Percentiles rank a stretch among this genome's conserved stretches.
Evolutionary conservation across 1,140 invertebrate genomes (phyloP).

Genomic region (Cydia splendana): DNA sequence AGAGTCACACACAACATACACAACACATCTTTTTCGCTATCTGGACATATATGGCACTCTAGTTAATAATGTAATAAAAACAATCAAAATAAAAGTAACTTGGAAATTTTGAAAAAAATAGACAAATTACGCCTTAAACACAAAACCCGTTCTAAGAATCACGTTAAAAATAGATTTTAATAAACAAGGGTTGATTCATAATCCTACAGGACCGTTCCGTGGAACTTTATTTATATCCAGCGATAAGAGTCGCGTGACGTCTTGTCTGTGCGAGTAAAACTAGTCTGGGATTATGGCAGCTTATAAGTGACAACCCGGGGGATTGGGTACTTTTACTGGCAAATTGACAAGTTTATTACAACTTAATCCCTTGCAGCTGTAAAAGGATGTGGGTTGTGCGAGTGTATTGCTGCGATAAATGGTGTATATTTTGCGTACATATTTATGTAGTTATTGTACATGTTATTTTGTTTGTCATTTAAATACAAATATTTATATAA

Average conservation of each 20-base stretch:
- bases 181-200: background rate
- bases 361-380: background rate
- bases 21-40: too few relatives aligned
- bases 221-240: conserved; percentile 8
- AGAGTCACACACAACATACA: too few relatives aligned
- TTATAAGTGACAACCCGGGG: background rate
- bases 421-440: background rate
- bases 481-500: too few relatives aligned
- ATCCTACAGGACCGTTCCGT: background rate
- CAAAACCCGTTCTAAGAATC: too few relatives aligned
- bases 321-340: background rate
- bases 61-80: too few relatives aligned
- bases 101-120: too few relatives aligned
- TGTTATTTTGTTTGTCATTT: too few relatives aligned
- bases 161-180: too few relatives aligned
- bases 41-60: too few relatives aligned
- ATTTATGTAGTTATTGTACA: too few relatives aligned
- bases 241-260: background rate
- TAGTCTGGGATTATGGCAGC: conserved; percentile 12
- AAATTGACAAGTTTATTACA: conserved; percentile 11
- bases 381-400: background rate
- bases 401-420: background rate
- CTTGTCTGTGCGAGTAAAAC: conserved; percentile 6
- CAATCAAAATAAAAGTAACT: too few relatives aligned
- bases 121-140: too few relatives aligned